Base-by-base conservation (phyloP, 2,888 invertebrate genomes). In the Zhengitettix transpicula region DNA sequence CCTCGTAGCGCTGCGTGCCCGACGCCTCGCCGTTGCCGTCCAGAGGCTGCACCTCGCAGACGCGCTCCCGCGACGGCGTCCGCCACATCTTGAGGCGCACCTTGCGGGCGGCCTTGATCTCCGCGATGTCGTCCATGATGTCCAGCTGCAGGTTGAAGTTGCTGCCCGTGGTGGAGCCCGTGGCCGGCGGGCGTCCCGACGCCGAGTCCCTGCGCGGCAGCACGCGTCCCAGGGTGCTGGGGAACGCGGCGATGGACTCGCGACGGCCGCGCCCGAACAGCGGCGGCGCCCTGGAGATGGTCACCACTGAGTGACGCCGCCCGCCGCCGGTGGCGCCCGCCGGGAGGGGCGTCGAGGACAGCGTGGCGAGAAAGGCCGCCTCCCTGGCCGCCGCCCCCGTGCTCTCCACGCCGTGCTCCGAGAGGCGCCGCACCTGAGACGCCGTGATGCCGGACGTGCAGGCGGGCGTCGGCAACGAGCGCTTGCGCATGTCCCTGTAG, bases 361-460 rank as follows among this genome's bases (percentile, higher is more conserved):
- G 75, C 0, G 90, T 90, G 3, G 90, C 89, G 64, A 90, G 72
- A 70, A 90, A 90, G 12, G 88, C 89, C 1, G 88, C 86, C 70
- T 90, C 89, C 52, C 83, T 80, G 1, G 88, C 85, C 1, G 85
- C 84, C 1, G 82, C 82, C 44, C 58, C 59, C 40, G 54, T 56
- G 40, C 57, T 55, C 69, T 88, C 88, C 0, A 82, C 82, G 1
- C 89, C 87, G 57, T 87, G 78, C 68, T 90, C 90, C 44, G 89
- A 90, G 44, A 90, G 75, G 16, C 90, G 80, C 40, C 90, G 80
- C 58, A 90, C 89, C 55, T 55, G 55, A 9, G 40, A 40, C 52
- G 90, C 90, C 53, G 89, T 90, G 61, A 89, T 90, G 57, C 90
- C 90, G 60, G 87, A 84, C 40, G 87, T 86, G 68, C 89, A 90